Conservation (phyloP, 1,140 invertebrate genomes). For the Brachionus paranguensis region DNA sequence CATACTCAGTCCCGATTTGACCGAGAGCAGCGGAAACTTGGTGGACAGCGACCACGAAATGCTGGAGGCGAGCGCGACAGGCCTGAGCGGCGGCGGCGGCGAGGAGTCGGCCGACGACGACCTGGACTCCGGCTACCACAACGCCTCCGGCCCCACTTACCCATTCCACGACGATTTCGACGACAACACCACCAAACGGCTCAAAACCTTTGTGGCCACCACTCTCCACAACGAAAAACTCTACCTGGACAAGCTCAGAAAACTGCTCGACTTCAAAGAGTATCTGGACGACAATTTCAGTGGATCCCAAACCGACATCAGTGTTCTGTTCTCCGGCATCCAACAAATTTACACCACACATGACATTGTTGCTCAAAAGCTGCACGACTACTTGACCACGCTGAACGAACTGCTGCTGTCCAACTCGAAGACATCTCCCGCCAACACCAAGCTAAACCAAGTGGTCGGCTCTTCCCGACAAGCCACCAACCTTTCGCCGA, state of each 20-base stretch:
- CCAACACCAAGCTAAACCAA: neutral
- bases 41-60: constrained; percentile 34
- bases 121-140: neutral
- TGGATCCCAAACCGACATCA: constrained; percentile 33
- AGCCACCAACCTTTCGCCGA: neutral
- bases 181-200: neutral
- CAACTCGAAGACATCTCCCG: neutral
- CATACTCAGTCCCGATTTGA: neutral
- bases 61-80: neutral
- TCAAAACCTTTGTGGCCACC: constrained; percentile 13
- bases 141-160: neutral
- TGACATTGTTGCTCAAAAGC: constrained; percentile 30
- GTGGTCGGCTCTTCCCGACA: neutral
- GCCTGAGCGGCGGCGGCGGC: neutral
- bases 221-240: constrained; percentile 24
- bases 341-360: constrained; percentile 27
- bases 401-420: neutral
- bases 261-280: constrained; percentile 8
- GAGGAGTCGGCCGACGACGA: constrained; percentile 36
- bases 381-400: constrained; percentile 15
- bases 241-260: constrained; percentile 16
- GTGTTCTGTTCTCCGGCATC: constrained; percentile 14
- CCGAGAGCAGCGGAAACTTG: constrained; percentile 2
- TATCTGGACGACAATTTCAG: constrained; percentile 21
- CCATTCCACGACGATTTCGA: neutral